Evolutionary conservation across 1,140 invertebrate genomes (phyloP).

Genomic region (Drusus annulatus): DNA sequence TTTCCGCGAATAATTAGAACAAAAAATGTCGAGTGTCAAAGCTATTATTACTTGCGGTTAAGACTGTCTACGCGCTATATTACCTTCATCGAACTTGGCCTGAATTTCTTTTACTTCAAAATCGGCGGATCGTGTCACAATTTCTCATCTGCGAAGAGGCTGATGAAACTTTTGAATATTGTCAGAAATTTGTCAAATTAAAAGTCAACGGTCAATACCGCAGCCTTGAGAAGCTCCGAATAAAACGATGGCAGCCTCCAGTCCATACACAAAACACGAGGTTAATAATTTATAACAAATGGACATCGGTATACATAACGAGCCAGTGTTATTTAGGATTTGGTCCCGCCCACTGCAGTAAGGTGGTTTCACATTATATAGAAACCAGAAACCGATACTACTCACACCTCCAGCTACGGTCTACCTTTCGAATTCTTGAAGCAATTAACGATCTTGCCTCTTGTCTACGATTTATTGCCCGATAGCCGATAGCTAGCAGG

Average conservation of each 20-base stretch:
- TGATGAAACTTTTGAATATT: too few species aligned
- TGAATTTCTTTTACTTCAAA: neutral
- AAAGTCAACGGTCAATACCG: neutral
- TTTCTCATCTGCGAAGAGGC: too few species aligned
- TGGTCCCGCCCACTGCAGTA: constrained; percentile 1
- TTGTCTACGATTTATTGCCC: neutral
- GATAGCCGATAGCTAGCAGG: constrained; percentile 6
- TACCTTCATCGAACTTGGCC: neutral
- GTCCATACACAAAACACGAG: constrained; percentile 14
- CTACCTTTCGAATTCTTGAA: constrained; percentile 32
- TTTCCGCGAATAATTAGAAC: too few species aligned
- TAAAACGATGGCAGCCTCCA: neutral
- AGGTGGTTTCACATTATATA: neutral
- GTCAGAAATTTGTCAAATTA: too few species aligned
- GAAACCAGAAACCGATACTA: too few species aligned
- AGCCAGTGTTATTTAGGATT: constrained; percentile 8
- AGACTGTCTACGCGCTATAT: neutral
- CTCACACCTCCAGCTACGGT: constrained; percentile 10
- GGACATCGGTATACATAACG: constrained; percentile 8
- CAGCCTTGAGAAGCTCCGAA: constrained; percentile 6
- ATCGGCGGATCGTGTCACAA: neutral
- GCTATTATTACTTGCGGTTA: too few species aligned
- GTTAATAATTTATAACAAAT: neutral
- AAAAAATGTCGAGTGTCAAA: too few species aligned
- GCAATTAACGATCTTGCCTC: constrained; percentile 20